A percentile compares a stretch with the other conserved stretches of the same genome.
Conservation (phyloP, 35 echinoderm and acorn worm genomes). For the Apostichopus parvimensis region DNA sequence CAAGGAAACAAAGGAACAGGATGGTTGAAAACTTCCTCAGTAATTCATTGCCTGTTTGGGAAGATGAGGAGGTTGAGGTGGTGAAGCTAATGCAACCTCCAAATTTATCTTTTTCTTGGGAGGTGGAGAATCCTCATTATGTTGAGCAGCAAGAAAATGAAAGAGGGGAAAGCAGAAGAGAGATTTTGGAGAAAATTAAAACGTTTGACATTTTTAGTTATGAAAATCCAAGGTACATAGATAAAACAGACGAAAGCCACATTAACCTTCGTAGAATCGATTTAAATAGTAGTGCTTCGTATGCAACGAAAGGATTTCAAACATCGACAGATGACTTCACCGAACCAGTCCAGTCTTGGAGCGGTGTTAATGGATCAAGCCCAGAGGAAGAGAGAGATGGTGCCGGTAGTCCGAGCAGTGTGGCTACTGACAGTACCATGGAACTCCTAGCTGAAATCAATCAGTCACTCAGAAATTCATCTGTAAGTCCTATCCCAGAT, state of each 20-base stretch:
- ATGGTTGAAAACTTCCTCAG: constrained; percentile 61
- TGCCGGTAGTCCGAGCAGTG: constrained; percentile 20
- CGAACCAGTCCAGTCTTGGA: not conserved
- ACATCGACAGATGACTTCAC: not conserved
- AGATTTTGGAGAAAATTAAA: not conserved
- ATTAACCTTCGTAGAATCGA: not conserved
- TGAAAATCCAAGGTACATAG: constrained; percentile 67
- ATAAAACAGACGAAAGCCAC: not conserved
- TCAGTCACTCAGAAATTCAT: constrained; percentile 63
- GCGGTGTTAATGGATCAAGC: not conserved
- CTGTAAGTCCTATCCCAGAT: constrained; percentile 63
- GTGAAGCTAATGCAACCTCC: not conserved
- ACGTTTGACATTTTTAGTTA: not conserved
- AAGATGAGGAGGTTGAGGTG: constrained; percentile 10
- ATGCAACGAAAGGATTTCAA: not conserved
- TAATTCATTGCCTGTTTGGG: constrained; percentile 73
- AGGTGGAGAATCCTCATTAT: constrained; percentile 58
- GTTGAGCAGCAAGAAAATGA: not conserved
- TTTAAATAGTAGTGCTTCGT: not conserved
- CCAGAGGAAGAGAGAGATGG: constrained; percentile 23
- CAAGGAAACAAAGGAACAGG: constrained; percentile 37
- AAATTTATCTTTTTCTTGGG: constrained; percentile 42
- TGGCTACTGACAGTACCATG: constrained; percentile 61
- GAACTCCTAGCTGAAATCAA: constrained; percentile 84
- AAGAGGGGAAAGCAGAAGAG: not conserved